Conservation (phyloP, 2,797 vertebrate genomes). For the Arrhamphus sclerolepis region DNA sequence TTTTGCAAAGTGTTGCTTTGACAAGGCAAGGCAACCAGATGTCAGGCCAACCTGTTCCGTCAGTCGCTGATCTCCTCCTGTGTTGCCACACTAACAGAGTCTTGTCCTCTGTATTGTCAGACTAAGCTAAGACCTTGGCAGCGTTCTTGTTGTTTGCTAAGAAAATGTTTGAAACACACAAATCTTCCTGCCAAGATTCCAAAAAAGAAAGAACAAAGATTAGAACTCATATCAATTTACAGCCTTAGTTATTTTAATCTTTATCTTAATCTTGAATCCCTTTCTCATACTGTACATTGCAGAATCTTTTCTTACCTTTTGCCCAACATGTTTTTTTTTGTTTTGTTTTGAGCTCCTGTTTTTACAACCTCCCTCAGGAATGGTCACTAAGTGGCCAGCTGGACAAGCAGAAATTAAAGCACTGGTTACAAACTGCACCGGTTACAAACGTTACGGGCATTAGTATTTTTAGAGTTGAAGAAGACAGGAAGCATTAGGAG, state of each 20-base stretch:
- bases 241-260: too few species aligned
- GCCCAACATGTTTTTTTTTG: too few species aligned
- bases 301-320: neutral
- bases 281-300: neutral
- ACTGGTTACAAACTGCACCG: too few species aligned
- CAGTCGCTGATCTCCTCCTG: constrained; percentile 27
- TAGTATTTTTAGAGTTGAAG: neutral
- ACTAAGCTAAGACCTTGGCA: constrained; percentile 11
- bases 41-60: constrained; percentile 50
- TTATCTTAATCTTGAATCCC: too few species aligned
- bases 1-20: constrained; percentile 60
- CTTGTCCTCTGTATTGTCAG: constrained; percentile 26
- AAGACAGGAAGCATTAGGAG: neutral
- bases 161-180: neutral
- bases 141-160: neutral
- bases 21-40: constrained; percentile 57
- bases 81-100: constrained; percentile 31
- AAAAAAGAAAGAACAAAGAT: neutral
- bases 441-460: neutral
- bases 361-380: neutral
- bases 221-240: too few species aligned
- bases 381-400: neutral
- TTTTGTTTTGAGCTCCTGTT: neutral
- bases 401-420: neutral
- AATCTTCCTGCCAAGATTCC: neutral